Evolutionary conservation across 2,113 vertebrate species (phyloP), one percentile per base, ranked within the genome.

Genomic region (Thinocorus orbignyianus): DNA sequence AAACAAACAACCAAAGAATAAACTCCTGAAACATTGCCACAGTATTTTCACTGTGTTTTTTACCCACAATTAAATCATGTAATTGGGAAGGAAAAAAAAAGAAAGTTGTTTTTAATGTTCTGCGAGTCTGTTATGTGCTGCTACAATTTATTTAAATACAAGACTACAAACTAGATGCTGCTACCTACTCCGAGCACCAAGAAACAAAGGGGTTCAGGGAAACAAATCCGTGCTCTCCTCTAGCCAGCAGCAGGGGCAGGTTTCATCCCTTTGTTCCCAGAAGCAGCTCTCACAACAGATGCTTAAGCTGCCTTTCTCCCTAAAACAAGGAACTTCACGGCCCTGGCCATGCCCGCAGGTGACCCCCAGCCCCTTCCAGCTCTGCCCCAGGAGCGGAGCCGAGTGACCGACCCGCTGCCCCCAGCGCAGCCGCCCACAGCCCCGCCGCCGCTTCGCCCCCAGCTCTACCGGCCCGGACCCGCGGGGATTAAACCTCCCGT

Each of bases 321-420:
- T 2, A 2, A 2, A 13, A 2, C 10, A 3, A 17, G 28, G 41
- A 11, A 8, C 46, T 9, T 6, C 1, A 22, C 83, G 2, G 83
- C 44, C 2, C 51, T 9, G 30, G 2, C 49, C 3, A 33, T 0
- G 39, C 1, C 77, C 2, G 76, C 33, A 31, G 35, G 73, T 69
- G 44, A 1, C 2, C 6, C 0, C 0, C 2, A 9, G 44, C 7
- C 11, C 62, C 52, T 35, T 25, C 1, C 46, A 10, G 10, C 83
- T 85, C 28, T 7, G 51, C 20, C 16, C 10, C 8, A 1, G 13
- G 9, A 8, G 30, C 4, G 31, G 7, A 42, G 55, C 19, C 14
- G 18, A 7, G 0, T 7, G 14, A 22, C 4, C 12, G 46, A 48
- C 35, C 6, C 6, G 17, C 6, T 1, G 10, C 1, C 25, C 1